A percentile compares a stretch with the other conserved stretches of the same genome.
These are phyloP conservation scores for Diogma glabrata DNA, from an alignment of 2,888 invertebrate genomes.

Conservation along the genomic window DNA sequence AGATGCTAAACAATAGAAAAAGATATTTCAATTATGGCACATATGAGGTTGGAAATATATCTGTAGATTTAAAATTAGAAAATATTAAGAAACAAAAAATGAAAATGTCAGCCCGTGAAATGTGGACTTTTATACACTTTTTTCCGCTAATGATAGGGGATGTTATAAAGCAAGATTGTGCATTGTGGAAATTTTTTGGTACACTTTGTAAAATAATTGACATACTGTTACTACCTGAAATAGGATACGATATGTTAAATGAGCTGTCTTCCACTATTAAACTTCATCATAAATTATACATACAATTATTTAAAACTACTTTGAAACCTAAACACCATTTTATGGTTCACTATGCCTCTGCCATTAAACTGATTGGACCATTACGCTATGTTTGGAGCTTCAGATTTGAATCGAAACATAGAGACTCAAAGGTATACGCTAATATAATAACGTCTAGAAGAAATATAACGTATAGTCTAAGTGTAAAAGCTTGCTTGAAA, in stretches of 20 bases:
- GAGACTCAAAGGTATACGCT: background rate
- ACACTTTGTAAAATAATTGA: background rate
- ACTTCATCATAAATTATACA: background rate
- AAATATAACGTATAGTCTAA: background rate
- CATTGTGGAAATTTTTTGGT: no score
- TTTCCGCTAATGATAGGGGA: no score
- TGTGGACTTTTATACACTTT: no score
- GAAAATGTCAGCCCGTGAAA: no score
- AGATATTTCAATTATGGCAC: no score
- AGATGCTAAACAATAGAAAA: no score
- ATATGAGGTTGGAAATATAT: no score
- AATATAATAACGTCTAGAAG: background rate
- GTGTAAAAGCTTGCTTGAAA: background rate
- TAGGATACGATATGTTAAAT: background rate
- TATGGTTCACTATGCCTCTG: background rate
- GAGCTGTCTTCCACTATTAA: background rate
- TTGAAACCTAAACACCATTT: background rate
- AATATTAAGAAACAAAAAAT: no score
- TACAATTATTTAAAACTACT: background rate
- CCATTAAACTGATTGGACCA: slow-evolving; percentile 1
- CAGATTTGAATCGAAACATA: background rate
- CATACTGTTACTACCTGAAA: background rate
- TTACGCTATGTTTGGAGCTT: background rate
- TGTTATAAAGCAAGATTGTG: no score
- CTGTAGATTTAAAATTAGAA: no score